phyloP scores from a whole-genome alignment of 2,888 invertebrate genomes.

The Dione juno region DNA sequence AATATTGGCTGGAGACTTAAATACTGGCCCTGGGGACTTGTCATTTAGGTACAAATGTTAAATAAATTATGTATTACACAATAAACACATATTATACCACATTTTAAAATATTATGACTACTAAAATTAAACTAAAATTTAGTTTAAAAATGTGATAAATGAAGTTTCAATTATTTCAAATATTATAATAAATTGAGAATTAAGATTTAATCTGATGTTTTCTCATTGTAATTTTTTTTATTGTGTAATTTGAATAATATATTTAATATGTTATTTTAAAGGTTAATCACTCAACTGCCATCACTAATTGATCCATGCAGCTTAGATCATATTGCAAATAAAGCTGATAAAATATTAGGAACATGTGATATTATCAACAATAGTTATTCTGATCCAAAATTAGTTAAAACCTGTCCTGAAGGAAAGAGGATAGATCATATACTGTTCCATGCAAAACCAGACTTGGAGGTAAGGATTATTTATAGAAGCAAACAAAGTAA shows the following conservation, averaged over 20 bases:
- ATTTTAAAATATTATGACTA: no score
- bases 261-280: slow-evolving; percentile 46
- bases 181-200: no score
- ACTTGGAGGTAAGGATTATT: slow-evolving; percentile 59
- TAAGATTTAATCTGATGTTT: background rate
- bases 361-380: slow-evolving; percentile 90
- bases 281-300: slow-evolving; percentile 78
- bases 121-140: no score
- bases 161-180: no score
- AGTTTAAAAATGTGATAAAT: no score
- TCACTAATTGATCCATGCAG: slow-evolving; percentile 66
- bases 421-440: slow-evolving; percentile 98
- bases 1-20: slow-evolving; percentile 97
- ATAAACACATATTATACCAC: no score
- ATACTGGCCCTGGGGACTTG: slow-evolving; percentile 94
- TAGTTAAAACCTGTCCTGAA: slow-evolving; percentile 81
- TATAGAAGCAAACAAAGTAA: no score
- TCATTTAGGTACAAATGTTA: slow-evolving; percentile 84
- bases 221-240: background rate
- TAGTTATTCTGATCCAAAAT: slow-evolving; percentile 87
- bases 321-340: slow-evolving; percentile 52
- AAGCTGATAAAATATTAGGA: slow-evolving; percentile 64
- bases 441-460: slow-evolving; percentile 81
- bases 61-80: background rate
- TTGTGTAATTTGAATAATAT: background rate